Conservation (phyloP, 2,888 invertebrate genomes). For the Frankliniella intonsa region DNA sequence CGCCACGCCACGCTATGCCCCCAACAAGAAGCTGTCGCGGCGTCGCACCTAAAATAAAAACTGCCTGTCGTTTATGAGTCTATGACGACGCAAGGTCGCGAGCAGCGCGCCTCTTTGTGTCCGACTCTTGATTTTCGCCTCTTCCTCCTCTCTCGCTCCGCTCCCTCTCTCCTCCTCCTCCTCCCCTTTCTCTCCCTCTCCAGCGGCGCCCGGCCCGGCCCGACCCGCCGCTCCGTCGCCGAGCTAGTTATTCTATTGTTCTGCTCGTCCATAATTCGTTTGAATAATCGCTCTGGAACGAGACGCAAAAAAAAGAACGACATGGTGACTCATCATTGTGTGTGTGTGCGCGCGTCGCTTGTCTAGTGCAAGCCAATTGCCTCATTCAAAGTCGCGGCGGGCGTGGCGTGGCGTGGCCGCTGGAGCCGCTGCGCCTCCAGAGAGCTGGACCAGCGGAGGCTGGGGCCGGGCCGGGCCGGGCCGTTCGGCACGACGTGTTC, state of each 20-base stretch:
- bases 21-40: not conserved
- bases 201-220: not conserved
- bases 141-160: too few relatives aligned
- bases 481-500: too few relatives aligned
- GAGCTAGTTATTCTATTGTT: conserved; percentile 1
- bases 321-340: not conserved
- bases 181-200: not conserved
- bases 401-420: not conserved
- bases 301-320: not conserved
- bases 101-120: not conserved
- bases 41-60: not conserved
- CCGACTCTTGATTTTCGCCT: too few relatives aligned
- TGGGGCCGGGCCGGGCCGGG: too few relatives aligned
- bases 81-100: not conserved
- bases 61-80: not conserved
- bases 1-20: not conserved
- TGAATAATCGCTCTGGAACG: conserved; percentile 10
- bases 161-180: too few relatives aligned
- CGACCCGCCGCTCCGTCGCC: not conserved
- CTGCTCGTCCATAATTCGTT: not conserved
- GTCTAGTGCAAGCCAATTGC: conserved; percentile 1
- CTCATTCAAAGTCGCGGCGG: not conserved
- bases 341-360: not conserved
- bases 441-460: too few relatives aligned
- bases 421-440: not conserved